Percentiles rank a stretch among this genome's conserved stretches.
phyloP scores from a whole-genome alignment of 2,113 vertebrate species.

The Struthio camelus region DNA sequence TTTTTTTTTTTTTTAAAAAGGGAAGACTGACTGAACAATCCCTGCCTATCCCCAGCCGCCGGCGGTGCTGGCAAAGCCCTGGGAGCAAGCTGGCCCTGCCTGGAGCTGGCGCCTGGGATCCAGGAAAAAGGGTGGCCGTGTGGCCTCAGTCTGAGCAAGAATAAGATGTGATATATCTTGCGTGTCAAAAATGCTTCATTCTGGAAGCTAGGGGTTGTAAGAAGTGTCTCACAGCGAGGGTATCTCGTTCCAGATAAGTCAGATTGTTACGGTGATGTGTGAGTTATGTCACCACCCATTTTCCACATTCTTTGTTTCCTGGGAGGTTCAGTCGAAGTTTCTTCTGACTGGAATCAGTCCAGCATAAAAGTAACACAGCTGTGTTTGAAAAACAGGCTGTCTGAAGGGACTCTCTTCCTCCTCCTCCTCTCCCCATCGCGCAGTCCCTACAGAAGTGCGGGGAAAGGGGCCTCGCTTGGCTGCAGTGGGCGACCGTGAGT shows the following conservation, averaged over 20 bases:
- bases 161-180: neutral
- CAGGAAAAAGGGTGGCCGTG: too few relatives aligned
- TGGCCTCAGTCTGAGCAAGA: neutral
- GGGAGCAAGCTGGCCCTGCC: neutral
- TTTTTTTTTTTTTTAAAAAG: too few relatives aligned
- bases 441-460: neutral
- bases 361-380: neutral
- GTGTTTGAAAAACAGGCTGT: neutral
- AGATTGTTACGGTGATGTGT: neutral
- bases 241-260: neutral
- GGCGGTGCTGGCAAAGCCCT: neutral
- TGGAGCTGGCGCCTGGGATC: rapidly evolving
- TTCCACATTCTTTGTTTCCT: neutral
- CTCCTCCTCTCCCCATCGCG: neutral
- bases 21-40: neutral
- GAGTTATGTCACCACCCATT: neutral
- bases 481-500: neutral
- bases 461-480: neutral
- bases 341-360: neutral
- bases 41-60: rapidly evolving
- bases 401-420: neutral
- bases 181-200: neutral
- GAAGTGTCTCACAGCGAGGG: too few relatives aligned
- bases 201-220: neutral
- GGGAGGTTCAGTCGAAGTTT: neutral